Evolutionary conservation across 2,888 invertebrate species (phyloP), one percentile per base, ranked within the genome.

Genomic region (Marasmarcha lunaedactyla): DNA sequence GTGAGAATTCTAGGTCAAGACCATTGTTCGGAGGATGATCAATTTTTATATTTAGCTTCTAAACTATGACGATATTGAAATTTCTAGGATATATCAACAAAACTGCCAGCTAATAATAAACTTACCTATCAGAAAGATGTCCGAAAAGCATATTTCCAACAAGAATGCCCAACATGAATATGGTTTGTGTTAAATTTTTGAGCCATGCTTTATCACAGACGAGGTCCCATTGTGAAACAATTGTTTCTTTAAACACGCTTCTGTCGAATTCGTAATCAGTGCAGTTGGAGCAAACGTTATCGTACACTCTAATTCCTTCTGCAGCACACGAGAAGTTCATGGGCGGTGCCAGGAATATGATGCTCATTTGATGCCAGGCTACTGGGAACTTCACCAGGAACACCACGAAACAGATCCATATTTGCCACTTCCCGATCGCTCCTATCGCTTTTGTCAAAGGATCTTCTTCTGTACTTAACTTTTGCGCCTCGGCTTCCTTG

Each of bases 341-440:
- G 0, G 88, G 88, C 0, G 92, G 91, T 4, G 91, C 90, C 45
- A 92, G 84, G 57, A 93, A 92, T 42, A 92, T 89, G 45, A 92
- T 91, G 46, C 88, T 90, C 62, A 92, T 84, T 55, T 92, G 91
- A 59, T 92, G 91, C 91, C 92, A 93, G 0, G 91, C 92, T 1
- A 91, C 89, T 0, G 92, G 91, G 56, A 92, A 90, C 67, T 92
- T 92, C 39, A 89, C 86, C 7, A 91, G 72, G 46, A 90, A 89
- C 30, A 91, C 86, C 0, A 89, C 85, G 36, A 87, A 69, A 49
- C 90, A 90, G 38, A 92, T 85, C 77, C 88, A 85, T 46, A 92
- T 81, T 58, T 93, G 92, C 90, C 92, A 93, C 55, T 85, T 85
- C 3, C 91, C 91, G 41, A 92, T 86, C 20, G 87, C 85, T 0